A percentile compares a stretch with the other conserved stretches of the same genome.
phyloP scores from a whole-genome alignment of 2,888 invertebrate species.

The Eurois occulta region DNA sequence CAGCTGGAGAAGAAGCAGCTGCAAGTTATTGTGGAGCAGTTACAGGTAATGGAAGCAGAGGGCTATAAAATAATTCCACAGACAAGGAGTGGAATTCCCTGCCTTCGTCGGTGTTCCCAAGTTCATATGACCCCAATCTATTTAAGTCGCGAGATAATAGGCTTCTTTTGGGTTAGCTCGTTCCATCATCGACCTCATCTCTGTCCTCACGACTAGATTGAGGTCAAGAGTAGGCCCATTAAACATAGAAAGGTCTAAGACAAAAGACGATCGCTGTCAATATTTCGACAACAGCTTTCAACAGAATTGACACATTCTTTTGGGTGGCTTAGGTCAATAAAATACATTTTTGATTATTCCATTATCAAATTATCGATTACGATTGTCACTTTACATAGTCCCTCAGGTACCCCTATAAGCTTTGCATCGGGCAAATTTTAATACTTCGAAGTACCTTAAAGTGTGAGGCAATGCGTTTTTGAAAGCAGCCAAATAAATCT shows the following conservation, averaged over 20 bases:
- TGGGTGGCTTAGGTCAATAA: neutral
- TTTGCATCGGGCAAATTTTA: neutral
- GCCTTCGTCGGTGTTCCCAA: too few species aligned
- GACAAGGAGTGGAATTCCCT: too few species aligned
- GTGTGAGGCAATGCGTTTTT: neutral
- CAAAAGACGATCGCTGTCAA: neutral
- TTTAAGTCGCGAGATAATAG: too few species aligned
- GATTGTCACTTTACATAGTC: neutral
- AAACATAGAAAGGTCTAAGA: too few species aligned
- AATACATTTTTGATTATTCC: neutral
- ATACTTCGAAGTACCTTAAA: neutral
- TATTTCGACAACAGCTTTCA: neutral
- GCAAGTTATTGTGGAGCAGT: constrained; percentile 87
- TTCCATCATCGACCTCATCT: too few species aligned
- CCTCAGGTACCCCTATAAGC: neutral
- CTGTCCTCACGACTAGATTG: too few species aligned
- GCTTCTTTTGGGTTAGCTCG: too few species aligned
- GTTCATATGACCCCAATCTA: too few species aligned
- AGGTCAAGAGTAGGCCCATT: too few species aligned
- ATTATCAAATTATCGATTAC: neutral
- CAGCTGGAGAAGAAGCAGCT: constrained; percentile 87
- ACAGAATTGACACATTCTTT: neutral
- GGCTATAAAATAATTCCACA: too few species aligned
- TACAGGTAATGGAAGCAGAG: constrained; percentile 78
- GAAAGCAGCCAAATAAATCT: neutral